These are phyloP conservation scores for Pristis pectinata DNA, from an alignment of 2,797 vertebrate species.

Conservation along the genomic window DNA sequence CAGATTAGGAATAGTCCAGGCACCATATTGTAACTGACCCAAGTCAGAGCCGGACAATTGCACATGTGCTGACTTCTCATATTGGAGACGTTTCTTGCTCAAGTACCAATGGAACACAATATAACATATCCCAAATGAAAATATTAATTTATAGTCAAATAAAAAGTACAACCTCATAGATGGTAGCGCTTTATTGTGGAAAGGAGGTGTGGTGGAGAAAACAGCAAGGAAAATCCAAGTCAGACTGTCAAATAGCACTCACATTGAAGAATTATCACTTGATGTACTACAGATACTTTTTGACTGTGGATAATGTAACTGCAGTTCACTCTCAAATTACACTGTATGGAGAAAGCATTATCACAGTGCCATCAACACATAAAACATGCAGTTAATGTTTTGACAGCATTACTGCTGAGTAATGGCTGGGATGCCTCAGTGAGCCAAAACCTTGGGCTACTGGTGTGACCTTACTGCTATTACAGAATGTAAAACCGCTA, in stretches of 20 bases:
- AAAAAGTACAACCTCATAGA: background rate
- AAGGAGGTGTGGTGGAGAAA: background rate
- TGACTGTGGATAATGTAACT: background rate
- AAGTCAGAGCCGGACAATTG: background rate
- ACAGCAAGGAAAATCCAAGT: background rate
- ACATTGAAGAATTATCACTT: background rate
- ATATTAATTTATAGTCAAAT: background rate
- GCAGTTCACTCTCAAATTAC: background rate
- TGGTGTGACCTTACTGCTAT: conserved; percentile 3
- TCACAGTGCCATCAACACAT: background rate
- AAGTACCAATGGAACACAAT: background rate
- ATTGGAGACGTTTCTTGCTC: background rate
- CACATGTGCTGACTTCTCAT: background rate
- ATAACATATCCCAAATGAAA: background rate
- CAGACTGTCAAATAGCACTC: background rate
- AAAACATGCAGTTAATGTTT: background rate
- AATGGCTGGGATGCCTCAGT: background rate
- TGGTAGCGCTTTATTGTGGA: background rate
- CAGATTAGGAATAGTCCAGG: background rate
- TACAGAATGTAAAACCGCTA: background rate
- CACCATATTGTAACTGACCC: background rate
- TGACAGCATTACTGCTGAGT: conserved; percentile 17
- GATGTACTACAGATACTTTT: background rate
- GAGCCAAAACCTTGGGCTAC: background rate
- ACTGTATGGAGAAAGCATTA: background rate